Conservation (phyloP, 2,888 invertebrate species). For the Lycia hirtaria region DNA sequence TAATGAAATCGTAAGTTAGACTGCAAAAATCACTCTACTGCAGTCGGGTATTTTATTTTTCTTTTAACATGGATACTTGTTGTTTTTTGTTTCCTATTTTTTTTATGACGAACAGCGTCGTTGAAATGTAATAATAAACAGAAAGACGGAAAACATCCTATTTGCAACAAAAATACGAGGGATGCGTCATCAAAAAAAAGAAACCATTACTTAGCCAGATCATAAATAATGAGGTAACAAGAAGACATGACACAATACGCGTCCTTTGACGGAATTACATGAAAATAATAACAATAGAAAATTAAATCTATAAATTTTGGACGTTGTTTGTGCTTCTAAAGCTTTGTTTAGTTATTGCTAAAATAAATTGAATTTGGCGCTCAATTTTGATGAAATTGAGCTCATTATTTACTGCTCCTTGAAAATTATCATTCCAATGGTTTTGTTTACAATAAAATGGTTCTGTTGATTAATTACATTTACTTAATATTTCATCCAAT, state of each 20-base stretch:
- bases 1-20: too few species aligned
- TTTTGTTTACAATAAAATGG: background rate
- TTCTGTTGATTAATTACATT: background rate
- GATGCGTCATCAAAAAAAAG: background rate
- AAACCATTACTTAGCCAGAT: background rate
- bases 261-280: background rate
- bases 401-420: background rate
- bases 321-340: conserved; percentile 15
- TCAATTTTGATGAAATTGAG: conserved; percentile 8
- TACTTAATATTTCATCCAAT: background rate
- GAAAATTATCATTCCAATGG: conserved; percentile 1
- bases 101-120: too few species aligned
- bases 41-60: too few species aligned
- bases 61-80: too few species aligned
- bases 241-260: background rate
- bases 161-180: background rate
- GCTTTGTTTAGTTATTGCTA: conserved; percentile 10
- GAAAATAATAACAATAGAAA: conserved; percentile 12
- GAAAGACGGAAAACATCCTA: too few species aligned
- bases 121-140: too few species aligned
- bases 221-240: background rate
- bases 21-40: too few species aligned
- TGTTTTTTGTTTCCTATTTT: too few species aligned
- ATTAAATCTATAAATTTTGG: conserved; percentile 19
- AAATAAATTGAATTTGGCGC: conserved; percentile 19